Conservation (phyloP, 2,797 vertebrate genomes). For the Tragopan temminckii region DNA sequence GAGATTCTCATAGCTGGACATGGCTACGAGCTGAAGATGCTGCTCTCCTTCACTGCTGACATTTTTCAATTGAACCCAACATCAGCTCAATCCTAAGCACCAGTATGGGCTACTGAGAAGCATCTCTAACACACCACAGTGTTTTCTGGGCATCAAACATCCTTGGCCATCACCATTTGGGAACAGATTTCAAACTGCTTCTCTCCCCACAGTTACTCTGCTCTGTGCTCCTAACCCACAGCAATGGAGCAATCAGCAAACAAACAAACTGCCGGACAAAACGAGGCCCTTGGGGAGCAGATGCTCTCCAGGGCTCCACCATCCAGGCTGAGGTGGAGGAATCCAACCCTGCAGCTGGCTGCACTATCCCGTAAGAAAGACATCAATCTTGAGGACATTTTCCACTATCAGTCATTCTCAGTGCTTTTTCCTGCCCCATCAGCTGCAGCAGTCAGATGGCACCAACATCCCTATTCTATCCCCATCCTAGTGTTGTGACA, state of each 20-base stretch:
- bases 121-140: neutral
- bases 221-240: neutral
- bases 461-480: neutral
- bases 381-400: slow-evolving; percentile 1
- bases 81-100: neutral
- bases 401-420: slow-evolving; percentile 1
- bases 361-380: neutral
- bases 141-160: neutral
- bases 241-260: slow-evolving; percentile 1
- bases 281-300: neutral
- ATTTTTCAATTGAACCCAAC: neutral
- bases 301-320: neutral
- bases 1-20: rapidly evolving
- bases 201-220: neutral
- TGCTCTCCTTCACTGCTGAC: neutral
- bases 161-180: neutral
- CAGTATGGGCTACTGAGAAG: neutral
- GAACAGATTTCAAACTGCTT: neutral
- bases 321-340: neutral
- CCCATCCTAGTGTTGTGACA: slow-evolving; percentile 26
- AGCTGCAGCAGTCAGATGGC: neutral
- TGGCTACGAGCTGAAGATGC: rapidly evolving
- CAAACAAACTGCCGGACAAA: neutral
- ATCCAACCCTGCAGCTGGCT: neutral
- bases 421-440: neutral